Percentiles rank a stretch among this genome's conserved stretches.
Evolutionary conservation across 2,888 invertebrate species (phyloP).

Genomic region (Muschampia plurimacula): DNA sequence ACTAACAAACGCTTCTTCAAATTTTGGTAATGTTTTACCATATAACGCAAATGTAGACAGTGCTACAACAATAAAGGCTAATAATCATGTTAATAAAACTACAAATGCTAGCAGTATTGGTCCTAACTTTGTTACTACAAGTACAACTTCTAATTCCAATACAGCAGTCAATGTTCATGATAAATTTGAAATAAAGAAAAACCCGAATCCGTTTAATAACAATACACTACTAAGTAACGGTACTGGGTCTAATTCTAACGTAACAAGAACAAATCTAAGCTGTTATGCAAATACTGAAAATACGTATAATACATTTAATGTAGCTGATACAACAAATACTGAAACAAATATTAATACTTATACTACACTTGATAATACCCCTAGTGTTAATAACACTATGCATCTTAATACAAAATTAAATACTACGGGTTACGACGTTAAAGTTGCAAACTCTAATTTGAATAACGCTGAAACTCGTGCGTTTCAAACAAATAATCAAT

Average conservation of each 20-base stretch:
- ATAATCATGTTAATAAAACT: not conserved
- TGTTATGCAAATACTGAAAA: not conserved
- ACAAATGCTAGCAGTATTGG: not conserved
- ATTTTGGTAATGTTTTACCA: not conserved
- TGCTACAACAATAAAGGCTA: not conserved
- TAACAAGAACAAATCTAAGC: conserved; percentile 2
- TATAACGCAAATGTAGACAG: not conserved
- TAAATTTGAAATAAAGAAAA: not conserved
- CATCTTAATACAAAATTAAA: not conserved
- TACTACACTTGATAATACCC: not conserved
- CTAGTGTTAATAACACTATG: not conserved
- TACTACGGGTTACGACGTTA: not conserved
- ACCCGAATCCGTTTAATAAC: not conserved
- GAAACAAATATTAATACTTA: not conserved
- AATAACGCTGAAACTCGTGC: not conserved
- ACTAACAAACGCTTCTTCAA: not conserved
- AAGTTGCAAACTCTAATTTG: not conserved
- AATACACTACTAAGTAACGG: not conserved
- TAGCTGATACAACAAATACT: not conserved
- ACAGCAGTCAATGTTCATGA: not conserved
- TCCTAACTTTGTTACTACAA: not conserved
- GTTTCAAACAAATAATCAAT: not conserved
- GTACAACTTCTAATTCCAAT: not conserved
- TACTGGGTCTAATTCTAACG: not conserved
- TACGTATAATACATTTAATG: not conserved